These are phyloP conservation scores for Chloebia gouldiae DNA, from an alignment of 2,113 vertebrate genomes.

Conservation along the genomic window DNA sequence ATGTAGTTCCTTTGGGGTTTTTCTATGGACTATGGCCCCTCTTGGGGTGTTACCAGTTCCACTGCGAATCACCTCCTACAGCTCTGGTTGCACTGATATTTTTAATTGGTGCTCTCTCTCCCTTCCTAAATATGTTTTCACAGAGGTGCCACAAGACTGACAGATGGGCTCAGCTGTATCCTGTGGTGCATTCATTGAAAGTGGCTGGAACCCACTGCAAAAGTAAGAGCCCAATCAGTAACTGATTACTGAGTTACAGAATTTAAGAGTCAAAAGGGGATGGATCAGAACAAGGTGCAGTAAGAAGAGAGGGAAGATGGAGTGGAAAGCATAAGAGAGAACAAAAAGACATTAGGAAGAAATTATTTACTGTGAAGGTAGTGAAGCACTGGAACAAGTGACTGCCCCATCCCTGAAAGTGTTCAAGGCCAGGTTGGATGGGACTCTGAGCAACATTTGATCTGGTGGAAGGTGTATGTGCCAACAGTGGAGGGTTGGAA, in stretches of 20 bases:
- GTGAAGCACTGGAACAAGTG: not conserved
- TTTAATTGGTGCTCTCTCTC: not conserved
- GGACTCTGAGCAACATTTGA: not conserved
- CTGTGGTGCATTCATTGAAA: not conserved
- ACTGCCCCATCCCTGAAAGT: not conserved
- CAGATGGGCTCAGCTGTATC: not conserved
- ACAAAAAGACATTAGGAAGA: not conserved
- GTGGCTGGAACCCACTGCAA: not conserved
- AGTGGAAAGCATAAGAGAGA: not conserved
- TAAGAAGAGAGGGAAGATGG: not conserved
- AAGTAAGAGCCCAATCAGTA: not conserved
- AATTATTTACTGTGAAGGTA: not conserved
- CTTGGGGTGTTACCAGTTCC: not conserved
- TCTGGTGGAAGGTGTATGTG: accelerated
- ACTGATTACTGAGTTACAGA: not conserved
- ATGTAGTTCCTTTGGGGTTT: not conserved
- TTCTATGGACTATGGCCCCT: too few species aligned
- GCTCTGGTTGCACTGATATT: not conserved
- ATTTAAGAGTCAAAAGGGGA: not conserved
- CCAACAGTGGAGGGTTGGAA: accelerated
- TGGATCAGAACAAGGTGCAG: not conserved
- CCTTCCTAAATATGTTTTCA: not conserved
- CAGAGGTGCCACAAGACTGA: not conserved
- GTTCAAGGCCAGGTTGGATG: not conserved
- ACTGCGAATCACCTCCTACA: not conserved